Conservation (phyloP, 2,888 invertebrate genomes). For the Platerodrilus igneus region DNA sequence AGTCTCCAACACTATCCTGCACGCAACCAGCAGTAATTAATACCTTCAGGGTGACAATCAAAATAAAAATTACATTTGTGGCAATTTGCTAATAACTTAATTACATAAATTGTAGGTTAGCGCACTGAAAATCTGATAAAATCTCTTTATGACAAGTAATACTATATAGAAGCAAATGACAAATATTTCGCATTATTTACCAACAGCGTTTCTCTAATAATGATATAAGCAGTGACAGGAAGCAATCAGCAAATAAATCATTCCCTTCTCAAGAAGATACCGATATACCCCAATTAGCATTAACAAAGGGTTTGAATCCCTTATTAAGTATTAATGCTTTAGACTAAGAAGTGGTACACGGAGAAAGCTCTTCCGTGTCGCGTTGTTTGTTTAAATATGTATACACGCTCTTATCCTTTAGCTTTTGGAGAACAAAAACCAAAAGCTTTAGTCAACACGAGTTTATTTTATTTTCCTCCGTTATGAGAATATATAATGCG, state of each 20-base stretch:
- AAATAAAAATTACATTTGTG: constrained; percentile 14
- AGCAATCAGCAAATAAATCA: too few relatives aligned
- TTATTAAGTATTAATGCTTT: constrained; percentile 32
- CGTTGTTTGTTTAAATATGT: constrained; percentile 1
- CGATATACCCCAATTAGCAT: constrained; percentile 32
- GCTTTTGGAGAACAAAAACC: background rate
- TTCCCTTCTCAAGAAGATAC: too few relatives aligned
- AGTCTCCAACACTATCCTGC: constrained; percentile 14
- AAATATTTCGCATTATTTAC: too few relatives aligned
- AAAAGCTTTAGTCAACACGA: too few relatives aligned
- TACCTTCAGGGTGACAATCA: constrained; percentile 10
- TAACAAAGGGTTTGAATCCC: constrained; percentile 30
- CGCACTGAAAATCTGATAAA: too few relatives aligned
- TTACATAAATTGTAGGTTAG: constrained; percentile 14
- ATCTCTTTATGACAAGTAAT: too few relatives aligned
- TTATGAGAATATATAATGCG: too few relatives aligned
- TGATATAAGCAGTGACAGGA: too few relatives aligned
- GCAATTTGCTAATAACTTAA: constrained; percentile 16
- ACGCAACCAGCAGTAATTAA: constrained; percentile 15
- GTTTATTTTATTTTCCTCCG: too few relatives aligned
- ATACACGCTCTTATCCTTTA: constrained; percentile 1
- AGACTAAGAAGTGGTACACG: constrained; percentile 16
- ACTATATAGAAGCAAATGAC: too few relatives aligned
- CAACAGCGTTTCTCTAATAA: too few relatives aligned
- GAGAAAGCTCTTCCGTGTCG: background rate